Percentiles rank a stretch among this genome's conserved stretches.
phyloP scores from a whole-genome alignment of 1,140 invertebrate genomes.

The Bemisia tabaci region DNA sequence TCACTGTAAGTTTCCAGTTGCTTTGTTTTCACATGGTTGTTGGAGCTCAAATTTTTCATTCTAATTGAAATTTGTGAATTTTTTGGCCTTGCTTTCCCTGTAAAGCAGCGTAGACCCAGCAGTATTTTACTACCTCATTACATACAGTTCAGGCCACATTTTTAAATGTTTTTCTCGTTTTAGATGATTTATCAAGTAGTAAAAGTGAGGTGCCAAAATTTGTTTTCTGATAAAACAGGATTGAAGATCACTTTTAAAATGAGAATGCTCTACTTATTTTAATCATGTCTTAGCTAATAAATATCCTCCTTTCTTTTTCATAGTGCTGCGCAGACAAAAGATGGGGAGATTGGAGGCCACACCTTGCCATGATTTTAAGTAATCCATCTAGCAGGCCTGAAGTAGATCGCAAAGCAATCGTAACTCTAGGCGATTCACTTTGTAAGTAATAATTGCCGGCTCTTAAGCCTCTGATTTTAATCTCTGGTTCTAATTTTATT shows the following conservation, averaged over 20 bases:
- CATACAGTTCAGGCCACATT: no score
- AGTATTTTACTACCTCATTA: no score
- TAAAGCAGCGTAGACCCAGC: no score
- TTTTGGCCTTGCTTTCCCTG: no score
- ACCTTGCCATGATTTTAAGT: slow-evolving; percentile 86
- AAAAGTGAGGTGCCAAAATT: slow-evolving; percentile 5
- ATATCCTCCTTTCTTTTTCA: slow-evolving; percentile 22
- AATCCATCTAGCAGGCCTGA: slow-evolving; percentile 68
- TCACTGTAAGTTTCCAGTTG: slow-evolving; percentile 44
- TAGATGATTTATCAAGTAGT: no score
- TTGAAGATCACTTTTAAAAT: no score
- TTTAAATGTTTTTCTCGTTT: no score
- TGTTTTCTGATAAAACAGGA: no score
- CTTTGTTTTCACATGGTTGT: slow-evolving; percentile 10
- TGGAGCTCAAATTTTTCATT: no score
- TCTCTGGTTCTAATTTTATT: slow-evolving; percentile 1
- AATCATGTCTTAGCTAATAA: neutral
- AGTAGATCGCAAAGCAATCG: slow-evolving; percentile 68
- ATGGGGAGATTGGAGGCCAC: slow-evolving; percentile 92
- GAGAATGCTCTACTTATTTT: no score
- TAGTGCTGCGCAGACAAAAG: slow-evolving; percentile 66
- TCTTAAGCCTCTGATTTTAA: slow-evolving; percentile 6
- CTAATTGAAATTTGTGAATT: no score
- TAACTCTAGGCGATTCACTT: slow-evolving; percentile 51
- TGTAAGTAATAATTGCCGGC: slow-evolving; percentile 30